Evolutionary conservation across 2,888 invertebrate genomes (phyloP), one percentile per base, ranked within the genome.

Genomic region (Drosophila mayaguana): DNA sequence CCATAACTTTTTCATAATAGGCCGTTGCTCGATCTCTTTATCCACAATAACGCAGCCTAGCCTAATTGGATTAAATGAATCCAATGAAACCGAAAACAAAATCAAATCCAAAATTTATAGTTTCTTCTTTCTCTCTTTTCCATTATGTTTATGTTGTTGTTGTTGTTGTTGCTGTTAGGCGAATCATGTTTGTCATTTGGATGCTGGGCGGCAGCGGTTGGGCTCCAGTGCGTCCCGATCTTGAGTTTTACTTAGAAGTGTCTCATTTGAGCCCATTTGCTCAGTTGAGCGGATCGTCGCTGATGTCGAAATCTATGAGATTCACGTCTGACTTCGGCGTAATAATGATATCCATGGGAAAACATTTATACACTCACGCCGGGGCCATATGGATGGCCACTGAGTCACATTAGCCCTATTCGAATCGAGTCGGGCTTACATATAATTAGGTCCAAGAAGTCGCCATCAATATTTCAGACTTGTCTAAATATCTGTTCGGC

Each of bases 301-400:
- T 63, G 75, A 74, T 83, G 83, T 83, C 80, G 80, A 88, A 88
- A 88, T 80, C 78, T 77, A 77, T 84, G 82, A 79, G 72, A 77
- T 72, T 75, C 68, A 66, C 62, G 16, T 32, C 42, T 32, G 55
- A 43, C 72, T 50, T 63, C 25, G 50, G 55, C 71, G 85, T 80
- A 83, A 88, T 67, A 57, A 61, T 82, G 87, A 87, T 87, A 87
- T 87, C 89, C 86, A 88, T 87, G 86, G 86, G 86, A 87, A 87
- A 78, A 75, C 60, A 51, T 66, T 34, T 50, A 48, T 42, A 25
- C 63, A 22, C 61, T 62, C 46, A 48, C 32, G 20, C n/a, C 28
- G 72, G 50, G 18, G 34, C 43, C 72, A 63, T 67, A 54, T 67
- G 73, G 51, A 54, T 54, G 55, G 18, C 55, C 55, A 75, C 63